phyloP scores from a whole-genome alignment of 2,888 invertebrate species.

The Tridacna crocea region DNA sequence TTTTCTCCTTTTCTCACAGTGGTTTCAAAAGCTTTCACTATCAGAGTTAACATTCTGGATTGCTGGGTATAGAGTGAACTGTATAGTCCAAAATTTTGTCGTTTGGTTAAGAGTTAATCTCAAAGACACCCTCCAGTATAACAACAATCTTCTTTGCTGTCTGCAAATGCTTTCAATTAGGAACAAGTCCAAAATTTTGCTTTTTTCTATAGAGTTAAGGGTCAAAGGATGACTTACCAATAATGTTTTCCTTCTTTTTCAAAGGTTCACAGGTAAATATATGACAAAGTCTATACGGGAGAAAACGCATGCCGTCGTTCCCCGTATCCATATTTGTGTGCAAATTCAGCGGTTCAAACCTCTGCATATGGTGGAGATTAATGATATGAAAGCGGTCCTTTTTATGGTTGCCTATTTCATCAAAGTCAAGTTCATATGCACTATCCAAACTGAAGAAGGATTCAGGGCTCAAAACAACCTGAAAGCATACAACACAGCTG shows the following conservation, averaged over 20 bases:
- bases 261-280: constrained; percentile 19
- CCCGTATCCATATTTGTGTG: constrained; percentile 45
- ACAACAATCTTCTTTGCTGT: no score
- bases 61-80: no score
- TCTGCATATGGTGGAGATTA: constrained; percentile 40
- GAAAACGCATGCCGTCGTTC: constrained; percentile 25
- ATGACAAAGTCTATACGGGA: constrained; percentile 39
- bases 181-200: no score
- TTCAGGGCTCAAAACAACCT: constrained; percentile 47
- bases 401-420: constrained; percentile 36
- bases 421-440: constrained; percentile 43
- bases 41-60: no score
- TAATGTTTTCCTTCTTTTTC: constrained; percentile 29
- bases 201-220: no score
- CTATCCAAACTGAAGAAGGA: constrained; percentile 38
- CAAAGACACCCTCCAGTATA: no score
- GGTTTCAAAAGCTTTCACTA: no score
- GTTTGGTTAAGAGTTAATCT: no score
- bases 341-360: constrained; percentile 43
- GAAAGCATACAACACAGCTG: background rate
- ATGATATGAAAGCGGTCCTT: constrained; percentile 32
- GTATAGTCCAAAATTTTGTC: no score
- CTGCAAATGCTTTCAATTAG: no score
- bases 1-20: no score
- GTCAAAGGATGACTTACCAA: constrained; percentile 31